Percentiles rank a stretch among this genome's conserved stretches.
phyloP scores from a whole-genome alignment of 2,888 invertebrate genomes.

The Lapara coniferarum region DNA sequence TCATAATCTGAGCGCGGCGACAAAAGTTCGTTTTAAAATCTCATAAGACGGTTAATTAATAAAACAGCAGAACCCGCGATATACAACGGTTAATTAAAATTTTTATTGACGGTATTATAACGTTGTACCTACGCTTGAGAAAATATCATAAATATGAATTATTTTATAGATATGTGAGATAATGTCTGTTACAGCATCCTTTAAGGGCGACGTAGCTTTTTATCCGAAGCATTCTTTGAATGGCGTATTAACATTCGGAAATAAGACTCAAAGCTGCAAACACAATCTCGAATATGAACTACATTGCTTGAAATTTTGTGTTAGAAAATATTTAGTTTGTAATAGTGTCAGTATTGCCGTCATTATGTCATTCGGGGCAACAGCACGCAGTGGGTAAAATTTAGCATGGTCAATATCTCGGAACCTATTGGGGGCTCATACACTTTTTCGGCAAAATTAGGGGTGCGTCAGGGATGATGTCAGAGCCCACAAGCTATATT shows the following conservation, averaged over 20 bases:
- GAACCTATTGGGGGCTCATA: too few relatives aligned
- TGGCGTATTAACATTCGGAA: slow-evolving; percentile 17
- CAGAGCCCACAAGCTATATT: too few relatives aligned
- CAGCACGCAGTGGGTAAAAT: too few relatives aligned
- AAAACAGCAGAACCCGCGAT: slow-evolving; percentile 46
- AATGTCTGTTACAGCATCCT: slow-evolving; percentile 25
- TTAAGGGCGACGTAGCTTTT: slow-evolving; percentile 26
- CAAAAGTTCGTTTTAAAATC: slow-evolving; percentile 61
- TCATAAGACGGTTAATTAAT: slow-evolving; percentile 57
- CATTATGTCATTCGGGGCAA: too few relatives aligned
- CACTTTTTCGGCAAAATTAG: too few relatives aligned
- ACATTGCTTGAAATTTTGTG: background rate
- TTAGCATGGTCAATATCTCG: too few relatives aligned
- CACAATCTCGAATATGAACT: background rate
- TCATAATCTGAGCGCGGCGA: slow-evolving; percentile 65
- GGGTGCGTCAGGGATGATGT: too few relatives aligned
- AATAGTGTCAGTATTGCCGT: background rate
- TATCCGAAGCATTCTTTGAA: slow-evolving; percentile 2
- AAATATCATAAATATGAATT: slow-evolving; percentile 28
- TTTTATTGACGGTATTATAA: slow-evolving; percentile 36
- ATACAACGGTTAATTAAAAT: slow-evolving; percentile 45
- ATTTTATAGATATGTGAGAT: slow-evolving; percentile 25
- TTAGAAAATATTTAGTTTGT: background rate
- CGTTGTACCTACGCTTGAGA: slow-evolving; percentile 30
- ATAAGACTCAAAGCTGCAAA: slow-evolving; percentile 27